Evolutionary conservation across 2,797 vertebrate genomes (phyloP), one percentile per base, ranked within the genome.

Genomic region (Staurois parvus): DNA sequence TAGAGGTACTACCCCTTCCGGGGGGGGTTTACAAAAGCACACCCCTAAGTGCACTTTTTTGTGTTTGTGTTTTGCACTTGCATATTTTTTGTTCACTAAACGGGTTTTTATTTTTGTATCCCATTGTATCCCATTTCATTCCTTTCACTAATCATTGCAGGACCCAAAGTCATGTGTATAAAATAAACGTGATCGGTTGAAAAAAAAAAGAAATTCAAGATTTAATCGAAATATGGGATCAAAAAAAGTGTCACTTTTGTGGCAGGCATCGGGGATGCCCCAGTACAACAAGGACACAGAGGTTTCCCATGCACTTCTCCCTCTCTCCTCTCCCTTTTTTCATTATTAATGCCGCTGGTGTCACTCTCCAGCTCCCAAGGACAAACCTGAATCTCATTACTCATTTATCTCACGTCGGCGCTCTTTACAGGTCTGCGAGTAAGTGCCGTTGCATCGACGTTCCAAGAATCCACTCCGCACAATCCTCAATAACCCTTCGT

Each of bases 291-390:
- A 62, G 34, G 24, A 56, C 4, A 64, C 17, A 34, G 3, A 52
- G 28, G 73, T 28, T 42, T 72, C 69, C 37, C 69, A 17, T 34
- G 10, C 29, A 21, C 9, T 29, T 32, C 32, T 70, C 68, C 7
- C 29, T 34, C 11, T 17, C 19, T 34, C 30, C 69, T 21, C 6
- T 40, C 52, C 52, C 21, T n/a, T 1, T 0, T n/a, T 72, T n/a
- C 69, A 21, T 26, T 72, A 11, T 37, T 37, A 66, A 73, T 30
- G 76, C 17, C 26, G 29, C 59, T 68, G 70, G n/a, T 70, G 84
- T 85, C 83, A 84, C 29, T 73, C 76, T 40, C 15, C 48, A 68
- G 32, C 29, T 29, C 72, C 67, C 64, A 59, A 69, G 82, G 82
- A 76, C 73, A 10, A 30, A 32, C 48, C 66, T 64, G 24, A 59